These are phyloP conservation scores for Limnephilus marmoratus DNA, from an alignment of 2,888 invertebrate species.

Conservation along the genomic window DNA sequence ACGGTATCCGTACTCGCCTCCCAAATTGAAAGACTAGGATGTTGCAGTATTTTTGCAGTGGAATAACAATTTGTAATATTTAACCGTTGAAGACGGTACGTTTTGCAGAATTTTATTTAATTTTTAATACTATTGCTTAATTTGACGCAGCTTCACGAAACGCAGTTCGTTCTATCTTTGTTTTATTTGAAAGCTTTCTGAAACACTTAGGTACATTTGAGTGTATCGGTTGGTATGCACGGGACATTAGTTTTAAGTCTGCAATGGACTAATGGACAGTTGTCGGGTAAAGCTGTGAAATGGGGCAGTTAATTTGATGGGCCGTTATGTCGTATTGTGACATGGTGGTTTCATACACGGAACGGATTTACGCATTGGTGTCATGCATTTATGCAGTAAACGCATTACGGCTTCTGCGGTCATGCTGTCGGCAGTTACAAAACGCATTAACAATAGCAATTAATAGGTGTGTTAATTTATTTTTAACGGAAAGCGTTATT, in stretches of 20 bases:
- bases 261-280: not conserved
- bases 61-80: too few species aligned
- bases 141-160: not conserved
- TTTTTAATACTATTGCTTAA: not conserved
- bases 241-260: not conserved
- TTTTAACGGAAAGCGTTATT: too few species aligned
- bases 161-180: not conserved
- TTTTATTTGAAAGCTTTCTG: not conserved
- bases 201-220: not conserved
- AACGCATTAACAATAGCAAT: not conserved
- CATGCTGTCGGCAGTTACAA: not conserved
- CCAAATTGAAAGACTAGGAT: too few species aligned
- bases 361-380: slow-evolving; percentile 15
- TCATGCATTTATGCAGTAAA: slow-evolving; percentile 4
- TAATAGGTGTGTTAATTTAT: too few species aligned
- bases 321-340: slow-evolving; percentile 2
- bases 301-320: slow-evolving; percentile 19
- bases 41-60: too few species aligned
- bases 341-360: not conserved
- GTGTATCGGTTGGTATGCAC: not conserved
- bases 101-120: not conserved
- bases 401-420: not conserved
- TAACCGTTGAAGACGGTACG: too few species aligned
- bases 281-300: slow-evolving; percentile 4
- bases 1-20: too few species aligned